phyloP scores from a whole-genome alignment of 2,888 invertebrate species.

The Xestoiulus laeticollis region DNA sequence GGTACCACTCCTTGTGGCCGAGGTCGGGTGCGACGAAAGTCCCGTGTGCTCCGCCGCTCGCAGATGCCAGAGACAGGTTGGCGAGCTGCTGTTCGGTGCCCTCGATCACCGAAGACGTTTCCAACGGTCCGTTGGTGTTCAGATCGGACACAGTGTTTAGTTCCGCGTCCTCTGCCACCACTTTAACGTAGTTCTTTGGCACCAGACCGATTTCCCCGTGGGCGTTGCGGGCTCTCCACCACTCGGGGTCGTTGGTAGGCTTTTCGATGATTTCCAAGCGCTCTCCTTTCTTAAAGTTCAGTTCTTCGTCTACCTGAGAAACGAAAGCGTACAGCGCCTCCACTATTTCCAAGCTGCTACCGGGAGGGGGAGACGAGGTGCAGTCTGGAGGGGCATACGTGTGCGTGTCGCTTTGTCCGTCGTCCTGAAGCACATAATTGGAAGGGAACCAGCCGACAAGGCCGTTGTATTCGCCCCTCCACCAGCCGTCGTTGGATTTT shows the following conservation, averaged over 20 bases:
- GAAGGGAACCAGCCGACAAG: constrained; percentile 95
- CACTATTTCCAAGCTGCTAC: constrained; percentile 79
- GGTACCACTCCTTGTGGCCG: constrained; percentile 94
- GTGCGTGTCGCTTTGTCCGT: constrained; percentile 78
- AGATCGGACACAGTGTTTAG: constrained; percentile 49
- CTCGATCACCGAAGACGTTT: constrained; percentile 61
- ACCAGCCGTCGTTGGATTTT: constrained; percentile 99
- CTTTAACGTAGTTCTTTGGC: constrained; percentile 93
- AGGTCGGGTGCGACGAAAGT: constrained; percentile 73
- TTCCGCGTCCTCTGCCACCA: constrained; percentile 55
- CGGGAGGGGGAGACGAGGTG: constrained; percentile 66
- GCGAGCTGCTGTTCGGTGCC: constrained; percentile 57
- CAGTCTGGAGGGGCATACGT: constrained; percentile 95
- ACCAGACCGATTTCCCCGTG: constrained; percentile 94
- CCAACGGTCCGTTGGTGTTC: constrained; percentile 55
- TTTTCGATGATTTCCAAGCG: constrained; percentile 94
- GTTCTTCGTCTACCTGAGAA: constrained; percentile 93
- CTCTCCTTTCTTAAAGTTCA: constrained; percentile 97
- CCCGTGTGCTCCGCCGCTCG: constrained; percentile 45
- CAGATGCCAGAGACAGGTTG: constrained; percentile 62
- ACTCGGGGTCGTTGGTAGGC: constrained; percentile 97
- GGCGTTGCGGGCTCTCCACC: constrained; percentile 95
- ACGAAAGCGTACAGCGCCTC: constrained; percentile 92
- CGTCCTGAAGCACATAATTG: constrained; percentile 80
- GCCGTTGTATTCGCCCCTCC: constrained; percentile 84